Conservation (phyloP, 2,888 invertebrate genomes). For the Timandra comae region DNA sequence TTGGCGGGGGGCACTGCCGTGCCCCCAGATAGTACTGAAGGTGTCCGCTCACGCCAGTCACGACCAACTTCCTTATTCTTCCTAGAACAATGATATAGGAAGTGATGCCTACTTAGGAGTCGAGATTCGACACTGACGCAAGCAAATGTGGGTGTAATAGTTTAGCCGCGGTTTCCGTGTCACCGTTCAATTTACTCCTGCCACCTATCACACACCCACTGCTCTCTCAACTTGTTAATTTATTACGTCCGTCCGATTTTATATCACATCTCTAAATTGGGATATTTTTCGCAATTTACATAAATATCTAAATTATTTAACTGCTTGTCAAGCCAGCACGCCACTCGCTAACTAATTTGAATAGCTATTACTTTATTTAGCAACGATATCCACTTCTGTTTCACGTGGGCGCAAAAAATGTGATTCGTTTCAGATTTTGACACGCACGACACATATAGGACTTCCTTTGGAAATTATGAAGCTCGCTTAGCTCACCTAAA, state of each 20-base stretch:
- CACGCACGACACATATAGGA: slow-evolving; percentile 7
- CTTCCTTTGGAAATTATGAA: slow-evolving; percentile 25
- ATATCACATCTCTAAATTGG: slow-evolving; percentile 15
- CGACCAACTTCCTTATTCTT: slow-evolving; percentile 16
- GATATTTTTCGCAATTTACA: slow-evolving; percentile 14
- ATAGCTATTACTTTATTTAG: slow-evolving; percentile 2
- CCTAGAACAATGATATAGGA: slow-evolving; percentile 33
- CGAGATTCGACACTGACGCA: slow-evolving; percentile 43
- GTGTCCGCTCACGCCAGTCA: slow-evolving; percentile 8
- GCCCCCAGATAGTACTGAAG: slow-evolving; percentile 19
- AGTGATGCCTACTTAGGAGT: slow-evolving; percentile 27
- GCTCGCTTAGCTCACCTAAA: slow-evolving; percentile 25
- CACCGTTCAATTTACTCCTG: slow-evolving; percentile 26
- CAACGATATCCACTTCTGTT: slow-evolving; percentile 8
- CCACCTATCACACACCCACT: slow-evolving; percentile 25
- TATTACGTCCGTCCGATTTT: slow-evolving; percentile 27
- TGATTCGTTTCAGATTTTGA: slow-evolving; percentile 6
- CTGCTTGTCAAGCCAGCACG: slow-evolving; percentile 2
- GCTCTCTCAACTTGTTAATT: slow-evolving; percentile 34
- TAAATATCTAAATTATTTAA: slow-evolving; percentile 12
- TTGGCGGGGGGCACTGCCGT: no score
- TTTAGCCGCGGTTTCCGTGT: slow-evolving; percentile 37
- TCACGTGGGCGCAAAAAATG: slow-evolving; percentile 5
- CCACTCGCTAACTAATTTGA: slow-evolving; percentile 8
- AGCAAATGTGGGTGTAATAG: slow-evolving; percentile 35